Percentiles rank a stretch among this genome's conserved stretches.
These are phyloP conservation scores for Hirtodrosophila duncani DNA, from an alignment of 2,888 invertebrate species.

Conservation along the genomic window DNA sequence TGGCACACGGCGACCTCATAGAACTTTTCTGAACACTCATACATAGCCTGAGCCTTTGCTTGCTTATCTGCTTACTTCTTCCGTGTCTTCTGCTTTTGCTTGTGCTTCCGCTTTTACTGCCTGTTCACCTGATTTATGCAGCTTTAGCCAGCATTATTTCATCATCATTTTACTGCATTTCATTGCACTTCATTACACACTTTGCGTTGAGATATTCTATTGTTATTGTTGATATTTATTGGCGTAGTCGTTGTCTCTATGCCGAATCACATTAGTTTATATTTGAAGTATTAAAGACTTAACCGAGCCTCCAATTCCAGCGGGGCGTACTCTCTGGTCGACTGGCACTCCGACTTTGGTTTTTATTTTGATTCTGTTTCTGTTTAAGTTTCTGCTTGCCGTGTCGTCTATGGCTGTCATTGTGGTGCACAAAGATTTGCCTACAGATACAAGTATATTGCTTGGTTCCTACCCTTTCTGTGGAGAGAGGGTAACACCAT, in stretches of 20 bases:
- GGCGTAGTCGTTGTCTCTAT: conserved; percentile 4
- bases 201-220: not conserved
- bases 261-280: too few species aligned
- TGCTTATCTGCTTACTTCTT: not conserved
- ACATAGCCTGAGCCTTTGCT: not conserved
- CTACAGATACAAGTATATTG: conserved; percentile 24
- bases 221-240: conserved; percentile 15
- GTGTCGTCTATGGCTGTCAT: conserved; percentile 34
- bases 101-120: not conserved
- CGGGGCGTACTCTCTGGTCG: too few species aligned
- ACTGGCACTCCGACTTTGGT: conserved; percentile 8
- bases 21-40: too few species aligned
- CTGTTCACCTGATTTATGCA: conserved; percentile 6
- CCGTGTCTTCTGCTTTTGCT: conserved; percentile 5
- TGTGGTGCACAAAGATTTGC: conserved; percentile 38
- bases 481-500: too few species aligned
- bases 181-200: conserved; percentile 46
- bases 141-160: too few species aligned
- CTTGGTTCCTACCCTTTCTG: conserved; percentile 5
- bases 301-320: too few species aligned
- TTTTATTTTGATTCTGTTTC: conserved; percentile 1
- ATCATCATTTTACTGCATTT: conserved; percentile 29
- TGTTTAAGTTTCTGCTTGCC: not conserved
- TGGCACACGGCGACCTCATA: conserved; percentile 28
- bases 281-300: too few species aligned